Base-by-base conservation (phyloP, 2,113 vertebrate species). In the Mesoclemmys tuberculata region DNA sequence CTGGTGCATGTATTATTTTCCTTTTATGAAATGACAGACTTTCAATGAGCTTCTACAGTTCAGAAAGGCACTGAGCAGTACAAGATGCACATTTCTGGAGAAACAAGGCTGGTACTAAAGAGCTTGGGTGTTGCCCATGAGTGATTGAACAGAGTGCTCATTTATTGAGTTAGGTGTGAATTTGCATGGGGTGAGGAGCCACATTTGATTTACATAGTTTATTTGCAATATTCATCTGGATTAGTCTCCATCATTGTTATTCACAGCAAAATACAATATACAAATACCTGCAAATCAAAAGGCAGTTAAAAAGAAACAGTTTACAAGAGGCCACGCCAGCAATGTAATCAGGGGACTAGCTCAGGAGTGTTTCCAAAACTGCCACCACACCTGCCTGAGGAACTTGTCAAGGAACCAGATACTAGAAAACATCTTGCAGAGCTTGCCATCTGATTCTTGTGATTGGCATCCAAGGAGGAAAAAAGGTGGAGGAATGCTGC, bases 381-480 rank as follows among this genome's bases (percentile, higher is more conserved):
- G 55, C 80, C 35, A 80, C 29, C 5, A 16, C 51, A 93, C 44
- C 31, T 83, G 81, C 14, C 68, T 48, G 48, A 97, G 80, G 18
- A 96, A 58, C 7, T 19, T 56, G 51, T 49, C 27, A 64, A 80
- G 61, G 41, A 93, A 61, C 38, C 88, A 93, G 52, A 90, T 82
- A 52, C 18, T 52, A 90, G 71, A 94, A 93, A 90, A 55, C 1
- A 82, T 44, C 84, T 93, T 3, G 0, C 51, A 93, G 61, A 89
- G 61, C 10, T 94, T 84, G 48, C 31, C 38, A 78, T 88, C 92
- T 87, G 8, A 18, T 61, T 80, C 8, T 56, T 92, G 14, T 90
- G 71, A 93, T 82, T 92, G 29, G 31, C 35, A 89, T 92, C 82
- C 88, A 94, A 92, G 44, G 84, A 44, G 51, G 24, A 41, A 54